phyloP scores from a whole-genome alignment of 2,888 invertebrate genomes.

The Caenorhabditis sp. region DNA sequence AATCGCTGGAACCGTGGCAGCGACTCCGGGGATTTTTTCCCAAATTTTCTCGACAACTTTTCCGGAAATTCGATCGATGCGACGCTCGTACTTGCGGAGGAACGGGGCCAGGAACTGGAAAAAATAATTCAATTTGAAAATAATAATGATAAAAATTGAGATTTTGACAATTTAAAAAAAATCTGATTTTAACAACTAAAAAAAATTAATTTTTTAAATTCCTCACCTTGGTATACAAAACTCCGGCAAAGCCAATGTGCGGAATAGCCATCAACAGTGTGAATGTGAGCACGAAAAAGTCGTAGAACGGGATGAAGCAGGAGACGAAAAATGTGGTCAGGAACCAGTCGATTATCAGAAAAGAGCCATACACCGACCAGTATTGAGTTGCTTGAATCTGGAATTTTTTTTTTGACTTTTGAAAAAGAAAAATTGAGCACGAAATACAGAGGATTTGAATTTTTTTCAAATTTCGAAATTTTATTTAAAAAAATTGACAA shows the following conservation, averaged over 20 bases:
- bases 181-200: neutral
- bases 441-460: no score
- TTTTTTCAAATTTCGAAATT: no score
- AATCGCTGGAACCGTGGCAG: slow-evolving; percentile 16
- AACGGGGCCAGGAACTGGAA: slow-evolving; percentile 52
- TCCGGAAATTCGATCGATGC: slow-evolving; percentile 26
- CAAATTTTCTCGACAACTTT: slow-evolving; percentile 10
- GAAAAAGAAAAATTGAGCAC: no score
- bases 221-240: slow-evolving; percentile 48
- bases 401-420: neutral
- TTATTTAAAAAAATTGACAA: no score
- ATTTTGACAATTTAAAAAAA: no score
- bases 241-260: slow-evolving; percentile 37
- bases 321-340: slow-evolving; percentile 52
- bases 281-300: slow-evolving; percentile 42
- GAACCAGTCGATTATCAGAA: slow-evolving; percentile 43
- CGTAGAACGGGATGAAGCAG: slow-evolving; percentile 57
- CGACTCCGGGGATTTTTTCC: slow-evolving; percentile 28
- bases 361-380: slow-evolving; percentile 57
- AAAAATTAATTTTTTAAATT: neutral
- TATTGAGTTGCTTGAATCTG: slow-evolving; percentile 43
- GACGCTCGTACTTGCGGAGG: slow-evolving; percentile 49
- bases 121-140: neutral
- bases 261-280: slow-evolving; percentile 38
- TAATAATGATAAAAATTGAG: neutral